Conservation (phyloP, 1,140 invertebrate species). For the Aphelinus atriplicis region DNA sequence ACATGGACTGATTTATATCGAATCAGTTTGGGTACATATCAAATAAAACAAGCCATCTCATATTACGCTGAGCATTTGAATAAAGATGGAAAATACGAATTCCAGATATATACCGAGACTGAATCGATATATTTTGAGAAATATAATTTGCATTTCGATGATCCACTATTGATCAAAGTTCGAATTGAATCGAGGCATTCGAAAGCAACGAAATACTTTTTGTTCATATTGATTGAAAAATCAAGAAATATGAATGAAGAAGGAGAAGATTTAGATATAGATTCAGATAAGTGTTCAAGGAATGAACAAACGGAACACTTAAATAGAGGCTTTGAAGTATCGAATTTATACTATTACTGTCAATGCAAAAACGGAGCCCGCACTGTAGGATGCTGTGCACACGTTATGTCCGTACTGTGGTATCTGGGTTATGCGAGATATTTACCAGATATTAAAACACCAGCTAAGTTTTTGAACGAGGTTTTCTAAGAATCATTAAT, state of each 20-base stretch:
- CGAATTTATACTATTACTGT: background rate
- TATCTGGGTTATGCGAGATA: background rate
- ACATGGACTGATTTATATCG: background rate
- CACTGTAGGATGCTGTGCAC: background rate
- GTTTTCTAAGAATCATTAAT: too few species aligned
- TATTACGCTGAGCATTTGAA: slow-evolving; percentile 27
- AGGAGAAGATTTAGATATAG: too few species aligned
- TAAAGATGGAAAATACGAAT: slow-evolving; percentile 7
- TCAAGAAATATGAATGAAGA: too few species aligned
- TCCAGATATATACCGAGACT: background rate
- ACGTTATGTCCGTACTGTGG: background rate
- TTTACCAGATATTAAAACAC: background rate
- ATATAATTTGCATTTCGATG: background rate
- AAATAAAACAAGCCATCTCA: slow-evolving; percentile 15
- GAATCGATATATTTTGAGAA: background rate
- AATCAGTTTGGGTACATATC: slow-evolving; percentile 14
- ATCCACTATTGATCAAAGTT: background rate
- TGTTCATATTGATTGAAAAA: background rate
- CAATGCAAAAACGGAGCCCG: background rate
- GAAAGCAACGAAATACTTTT: background rate
- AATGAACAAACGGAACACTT: too few species aligned
- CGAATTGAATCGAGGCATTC: background rate
- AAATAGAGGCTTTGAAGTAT: too few species aligned
- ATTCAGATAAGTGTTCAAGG: too few species aligned
- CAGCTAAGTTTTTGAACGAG: too few species aligned